These are phyloP conservation scores for Athetis lepigone DNA, from an alignment of 2,888 invertebrate genomes.

Conservation along the genomic window DNA sequence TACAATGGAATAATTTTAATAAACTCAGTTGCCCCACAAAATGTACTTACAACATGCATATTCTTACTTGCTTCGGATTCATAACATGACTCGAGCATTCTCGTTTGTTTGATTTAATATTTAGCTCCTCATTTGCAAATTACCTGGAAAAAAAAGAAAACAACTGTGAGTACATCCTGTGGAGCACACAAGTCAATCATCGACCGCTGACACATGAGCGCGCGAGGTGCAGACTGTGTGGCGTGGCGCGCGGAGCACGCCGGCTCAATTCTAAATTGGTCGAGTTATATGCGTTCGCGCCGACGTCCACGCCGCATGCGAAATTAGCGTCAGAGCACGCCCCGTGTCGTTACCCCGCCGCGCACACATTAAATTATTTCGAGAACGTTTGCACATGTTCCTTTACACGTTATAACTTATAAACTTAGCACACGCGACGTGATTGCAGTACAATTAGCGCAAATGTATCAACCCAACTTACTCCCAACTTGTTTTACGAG, in stretches of 20 bases:
- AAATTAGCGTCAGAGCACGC: constrained; percentile 67
- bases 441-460: constrained; percentile 69
- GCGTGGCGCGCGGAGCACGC: constrained; percentile 70
- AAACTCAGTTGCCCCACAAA: constrained; percentile 17
- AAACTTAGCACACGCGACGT: constrained; percentile 66
- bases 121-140: constrained; percentile 38
- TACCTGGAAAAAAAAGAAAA: constrained; percentile 69
- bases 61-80: constrained; percentile 46
- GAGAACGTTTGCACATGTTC: constrained; percentile 77
- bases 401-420: constrained; percentile 69
- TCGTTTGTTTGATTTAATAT: constrained; percentile 9
- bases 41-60: constrained; percentile 22
- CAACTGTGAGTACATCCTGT: constrained; percentile 27
- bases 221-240: constrained; percentile 76
- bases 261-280: constrained; percentile 76
- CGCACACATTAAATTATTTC: constrained; percentile 77
- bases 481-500: constrained; percentile 49
- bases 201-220: constrained; percentile 43
- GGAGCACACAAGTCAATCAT: constrained; percentile 46
- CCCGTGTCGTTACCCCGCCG: constrained; percentile 68
- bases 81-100: constrained; percentile 9
- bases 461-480: constrained; percentile 61
- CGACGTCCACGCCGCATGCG: constrained; percentile 60
- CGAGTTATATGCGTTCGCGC: constrained; percentile 68
- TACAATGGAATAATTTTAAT: constrained; percentile 16